Base-by-base conservation (phyloP, 2,113 vertebrate genomes). In the Acrocephalus kingi region DNA sequence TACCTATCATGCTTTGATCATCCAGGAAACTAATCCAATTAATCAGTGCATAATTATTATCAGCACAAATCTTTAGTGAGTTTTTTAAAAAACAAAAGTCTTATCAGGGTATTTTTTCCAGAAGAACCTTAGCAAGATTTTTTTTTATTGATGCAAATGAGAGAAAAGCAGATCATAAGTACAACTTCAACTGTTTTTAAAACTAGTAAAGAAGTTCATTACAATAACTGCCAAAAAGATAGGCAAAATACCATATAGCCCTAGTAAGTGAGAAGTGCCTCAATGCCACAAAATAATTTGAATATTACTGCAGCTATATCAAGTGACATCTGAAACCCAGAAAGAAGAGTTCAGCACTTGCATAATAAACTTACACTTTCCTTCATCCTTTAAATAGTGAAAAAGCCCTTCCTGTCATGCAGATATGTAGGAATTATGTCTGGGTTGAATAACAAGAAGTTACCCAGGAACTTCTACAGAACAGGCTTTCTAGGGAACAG, bases 11-110 rank as follows among this genome's bases (percentile, higher is more conserved):
- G 24, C 27, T 94, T 97, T 94, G 69, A 93, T 96, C 62, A 79
- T 52, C 13, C 78, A 96, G 90, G 71, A 94, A 96, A 93, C 90
- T 73, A 94, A 87, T 68, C 33, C 24, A 82, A 87, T 87, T 88
- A 94, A 90, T 93, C 62, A 85, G 67, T 62, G 54, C 18, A 69
- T 90, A 90, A 90, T 87, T 94, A 72, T 78, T 91, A 90, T 48
- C 15, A 71, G n/a, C 31, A 77, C 17, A 96, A 77, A 96, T 89
- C 18, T 91, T 84, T 58, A 81, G 76, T 51, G 2, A 9, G 15
- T 22, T 25, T 73, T 86, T 75, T 35, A 5, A 19, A 31, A 61
- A 64, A 48, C n/a, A 35, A 76, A 84, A 87, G 45, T 67, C 39
- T 87, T 95, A 77, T 55, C 18, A 62, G 30, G 4, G 15, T 15